Percentiles rank a stretch among this genome's conserved stretches.
Evolutionary conservation across 2,797 vertebrate genomes (phyloP).

Genomic region (Cossypha polioptera): DNA sequence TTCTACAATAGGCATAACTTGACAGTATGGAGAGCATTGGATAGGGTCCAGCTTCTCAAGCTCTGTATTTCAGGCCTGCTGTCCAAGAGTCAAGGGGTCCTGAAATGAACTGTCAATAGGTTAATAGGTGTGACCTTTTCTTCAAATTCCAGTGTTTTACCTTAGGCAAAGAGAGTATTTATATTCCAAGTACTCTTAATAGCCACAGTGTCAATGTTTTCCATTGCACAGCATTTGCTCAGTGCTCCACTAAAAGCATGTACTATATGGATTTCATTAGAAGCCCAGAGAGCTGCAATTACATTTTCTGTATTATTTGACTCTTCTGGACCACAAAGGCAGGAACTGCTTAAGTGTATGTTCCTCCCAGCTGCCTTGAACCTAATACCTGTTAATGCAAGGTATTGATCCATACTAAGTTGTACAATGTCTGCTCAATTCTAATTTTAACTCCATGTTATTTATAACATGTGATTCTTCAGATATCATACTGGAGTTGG

Average conservation of each 20-base stretch:
- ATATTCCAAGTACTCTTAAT: background rate
- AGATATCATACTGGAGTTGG: background rate
- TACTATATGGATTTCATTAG: background rate
- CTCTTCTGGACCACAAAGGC: background rate
- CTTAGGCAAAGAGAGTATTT: constrained; percentile 22
- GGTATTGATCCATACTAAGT: background rate
- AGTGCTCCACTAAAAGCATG: background rate
- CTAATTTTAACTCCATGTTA: background rate
- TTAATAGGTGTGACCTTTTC: constrained; percentile 48
- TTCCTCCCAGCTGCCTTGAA: background rate
- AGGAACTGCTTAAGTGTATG: background rate
- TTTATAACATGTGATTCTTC: background rate
- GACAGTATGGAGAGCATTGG: background rate
- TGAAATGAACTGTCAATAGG: constrained; percentile 38
- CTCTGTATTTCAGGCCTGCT: background rate
- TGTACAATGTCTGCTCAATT: background rate
- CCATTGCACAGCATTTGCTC: background rate
- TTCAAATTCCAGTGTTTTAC: constrained; percentile 3
- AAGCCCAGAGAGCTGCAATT: background rate
- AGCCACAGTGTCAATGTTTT: background rate
- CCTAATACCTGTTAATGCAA: background rate
- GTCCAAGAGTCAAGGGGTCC: background rate
- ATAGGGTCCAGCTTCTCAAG: background rate
- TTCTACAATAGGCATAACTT: background rate
- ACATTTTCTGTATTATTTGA: background rate